Percentiles rank a stretch among this genome's conserved stretches.
Evolutionary conservation across 2,113 vertebrate species (phyloP).

Genomic region (Tyrannus savana): DNA sequence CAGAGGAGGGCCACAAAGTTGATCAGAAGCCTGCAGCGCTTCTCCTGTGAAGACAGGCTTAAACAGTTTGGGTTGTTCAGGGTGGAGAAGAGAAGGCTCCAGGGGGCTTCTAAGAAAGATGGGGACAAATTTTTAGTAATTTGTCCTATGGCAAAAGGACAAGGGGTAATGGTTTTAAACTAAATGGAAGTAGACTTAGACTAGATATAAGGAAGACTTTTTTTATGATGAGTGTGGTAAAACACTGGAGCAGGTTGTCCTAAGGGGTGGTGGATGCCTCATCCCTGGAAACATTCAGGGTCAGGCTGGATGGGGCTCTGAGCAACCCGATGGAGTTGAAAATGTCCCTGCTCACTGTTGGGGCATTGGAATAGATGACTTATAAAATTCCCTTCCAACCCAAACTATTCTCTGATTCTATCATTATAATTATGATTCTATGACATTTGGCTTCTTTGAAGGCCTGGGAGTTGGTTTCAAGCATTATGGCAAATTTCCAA

Average conservation of each 20-base stretch:
- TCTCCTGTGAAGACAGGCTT: neutral
- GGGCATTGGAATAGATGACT: neutral
- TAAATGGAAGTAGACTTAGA: neutral
- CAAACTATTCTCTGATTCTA: neutral
- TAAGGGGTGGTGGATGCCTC: neutral
- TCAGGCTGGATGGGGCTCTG: neutral
- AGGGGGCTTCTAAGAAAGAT: neutral
- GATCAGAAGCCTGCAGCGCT: neutral
- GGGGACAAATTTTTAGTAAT: neutral
- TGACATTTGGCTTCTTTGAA: neutral
- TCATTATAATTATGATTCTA: neutral
- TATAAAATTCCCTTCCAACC: neutral
- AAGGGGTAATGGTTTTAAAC: neutral
- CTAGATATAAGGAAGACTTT: neutral
- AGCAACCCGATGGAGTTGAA: neutral
- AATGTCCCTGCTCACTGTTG: neutral
- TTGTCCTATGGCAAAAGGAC: neutral
- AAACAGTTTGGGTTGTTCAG: neutral
- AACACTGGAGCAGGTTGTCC: neutral
- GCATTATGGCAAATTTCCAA: neutral
- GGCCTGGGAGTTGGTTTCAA: neutral
- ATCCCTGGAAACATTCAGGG: neutral
- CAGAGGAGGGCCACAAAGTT: neutral
- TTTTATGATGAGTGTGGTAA: neutral
- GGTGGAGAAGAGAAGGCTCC: neutral